Percentiles rank a stretch among this genome's conserved stretches.
Conservation (phyloP, 2,797 vertebrate genomes). For the Falco cherrug region DNA sequence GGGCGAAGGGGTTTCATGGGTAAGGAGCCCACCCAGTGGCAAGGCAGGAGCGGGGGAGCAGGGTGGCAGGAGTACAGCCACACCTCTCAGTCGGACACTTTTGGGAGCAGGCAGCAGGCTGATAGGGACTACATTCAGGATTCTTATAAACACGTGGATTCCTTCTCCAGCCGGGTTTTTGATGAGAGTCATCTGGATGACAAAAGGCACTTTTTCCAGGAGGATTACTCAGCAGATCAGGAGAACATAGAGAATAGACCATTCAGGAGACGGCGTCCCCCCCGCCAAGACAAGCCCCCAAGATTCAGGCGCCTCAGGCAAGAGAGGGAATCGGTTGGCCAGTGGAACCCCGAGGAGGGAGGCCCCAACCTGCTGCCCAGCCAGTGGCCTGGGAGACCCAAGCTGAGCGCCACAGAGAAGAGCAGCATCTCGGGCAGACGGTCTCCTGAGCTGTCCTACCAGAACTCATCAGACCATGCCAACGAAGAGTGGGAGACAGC, state of each 20-base stretch:
- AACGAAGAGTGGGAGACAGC: conserved; percentile 97
- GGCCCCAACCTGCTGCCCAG: conserved; percentile 82
- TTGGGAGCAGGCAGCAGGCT: conserved; percentile 77
- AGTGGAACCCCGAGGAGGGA: conserved; percentile 90
- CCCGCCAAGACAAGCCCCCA: conserved; percentile 97
- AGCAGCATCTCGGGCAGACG: conserved; percentile 74
- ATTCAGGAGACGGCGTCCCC: conserved; percentile 89
- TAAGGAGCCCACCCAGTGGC: conserved; percentile 88
- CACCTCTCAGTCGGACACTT: conserved; percentile 76
- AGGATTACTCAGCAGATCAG: conserved; percentile 82
- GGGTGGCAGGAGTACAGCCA: conserved; percentile 88
- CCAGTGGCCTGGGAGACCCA: conserved; percentile 86
- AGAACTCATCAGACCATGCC: conserved; percentile 81
- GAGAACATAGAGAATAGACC: conserved; percentile 89
- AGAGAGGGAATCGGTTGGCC: conserved; percentile 84
- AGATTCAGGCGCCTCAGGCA: conserved; percentile 93
- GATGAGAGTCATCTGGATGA: conserved; percentile 87
- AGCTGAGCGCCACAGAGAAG: conserved; percentile 75
- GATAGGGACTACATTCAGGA: conserved; percentile 87
- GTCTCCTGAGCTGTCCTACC: conserved; percentile 81
- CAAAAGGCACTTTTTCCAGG: conserved; percentile 77
- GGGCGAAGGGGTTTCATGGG: conserved; percentile 81
- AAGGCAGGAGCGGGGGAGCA: conserved; percentile 78
- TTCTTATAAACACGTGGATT: conserved; percentile 80
- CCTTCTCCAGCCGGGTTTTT: conserved; percentile 82